Percentiles rank a stretch among this genome's conserved stretches.
These are phyloP conservation scores for Drosophila auraria DNA, from an alignment of 1,140 invertebrate genomes.

Conservation along the genomic window DNA sequence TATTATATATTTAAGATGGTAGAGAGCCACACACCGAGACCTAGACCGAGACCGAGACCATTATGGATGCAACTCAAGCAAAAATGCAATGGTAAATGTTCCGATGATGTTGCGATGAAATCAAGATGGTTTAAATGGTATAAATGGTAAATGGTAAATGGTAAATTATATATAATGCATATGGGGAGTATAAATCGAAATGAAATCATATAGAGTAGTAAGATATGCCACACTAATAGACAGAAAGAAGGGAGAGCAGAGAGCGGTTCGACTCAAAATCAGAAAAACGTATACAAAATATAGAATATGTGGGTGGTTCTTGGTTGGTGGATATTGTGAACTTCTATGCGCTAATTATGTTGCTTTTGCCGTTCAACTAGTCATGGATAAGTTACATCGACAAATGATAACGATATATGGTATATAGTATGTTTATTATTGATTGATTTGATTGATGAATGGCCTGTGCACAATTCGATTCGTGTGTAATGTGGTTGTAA, in stretches of 20 bases:
- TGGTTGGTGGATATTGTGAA: slow-evolving; percentile 29
- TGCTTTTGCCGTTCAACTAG: slow-evolving; percentile 48
- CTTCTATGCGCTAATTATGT: slow-evolving; percentile 41
- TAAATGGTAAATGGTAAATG: slow-evolving; percentile 17
- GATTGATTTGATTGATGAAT: slow-evolving; percentile 10
- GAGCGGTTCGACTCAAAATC: slow-evolving; percentile 34
- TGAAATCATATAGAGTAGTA: slow-evolving; percentile 26
- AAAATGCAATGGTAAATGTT: slow-evolving; percentile 54
- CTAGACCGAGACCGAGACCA: slow-evolving; percentile 22
- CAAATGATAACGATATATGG: slow-evolving; percentile 32
- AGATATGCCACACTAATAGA: slow-evolving; percentile 53
- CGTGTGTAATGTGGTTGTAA: slow-evolving; percentile 51
- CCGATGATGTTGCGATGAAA: slow-evolving; percentile 20
- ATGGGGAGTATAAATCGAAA: slow-evolving; percentile 21
- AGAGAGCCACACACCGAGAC: slow-evolving; percentile 34
- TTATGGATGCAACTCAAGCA: slow-evolving; percentile 60
- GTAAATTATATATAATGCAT: slow-evolving; percentile 19
- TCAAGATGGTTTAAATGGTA: slow-evolving; percentile 24
- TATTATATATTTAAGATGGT: slow-evolving; percentile 28
- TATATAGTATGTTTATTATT: slow-evolving; percentile 27
- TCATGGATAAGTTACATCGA: slow-evolving; percentile 48
- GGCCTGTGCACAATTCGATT: slow-evolving; percentile 40
- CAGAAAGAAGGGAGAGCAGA: slow-evolving; percentile 22
- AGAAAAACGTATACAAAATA: slow-evolving; percentile 4
- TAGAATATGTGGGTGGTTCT: slow-evolving; percentile 9